Base-by-base conservation (phyloP, 2,888 invertebrate species). In the Desoria tigrina region DNA sequence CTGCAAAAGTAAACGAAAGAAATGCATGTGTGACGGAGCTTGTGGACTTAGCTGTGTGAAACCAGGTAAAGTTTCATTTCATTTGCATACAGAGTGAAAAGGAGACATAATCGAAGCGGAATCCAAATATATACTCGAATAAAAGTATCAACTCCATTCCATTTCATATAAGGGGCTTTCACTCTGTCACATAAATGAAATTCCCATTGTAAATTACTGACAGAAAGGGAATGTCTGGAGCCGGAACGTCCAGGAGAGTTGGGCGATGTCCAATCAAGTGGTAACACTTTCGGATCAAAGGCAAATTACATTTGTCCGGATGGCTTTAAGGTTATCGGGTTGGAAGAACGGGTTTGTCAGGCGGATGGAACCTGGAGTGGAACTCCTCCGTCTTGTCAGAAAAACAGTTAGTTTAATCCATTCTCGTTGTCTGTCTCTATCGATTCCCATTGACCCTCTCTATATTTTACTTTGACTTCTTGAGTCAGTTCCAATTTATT, bases 1-100 rank as follows among this genome's bases (percentile, higher is more conserved):
- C 80, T 98, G 98, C 81, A 94, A 94, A 81, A 95, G 95, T 79
- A 91, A 92, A 82, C 92, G 93, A 83, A 95, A 96, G 83, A 90
- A 94, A 79, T 99, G 98, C 79, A 85, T 95, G 70, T 99, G 98
- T 80, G 98, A 99, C 79, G 97, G 96, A 55, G 66, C 65, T 11
- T 69, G 69, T 37, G 66, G 65, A 26, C 80, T 81, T 2, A 95
- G 95, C 61, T 99, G 98, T 81, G 94, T 98, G 76, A 96, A 97
- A 80, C 95, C 94, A 80, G 92, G 94, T 94, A 77, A 84, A 84
- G 80, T n/a, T n/a, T n/a, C n/a, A n/a, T n/a, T n/a, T n/a, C n/a
- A 28, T 56, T 27, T 50, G 24, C 50, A 50, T 18, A 26, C 26
- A 26, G 26, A 26, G 42, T 58, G 42, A 42, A 23, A 58, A 21